Conservation (phyloP, 2,113 vertebrate genomes). For the Columbina picui region DNA sequence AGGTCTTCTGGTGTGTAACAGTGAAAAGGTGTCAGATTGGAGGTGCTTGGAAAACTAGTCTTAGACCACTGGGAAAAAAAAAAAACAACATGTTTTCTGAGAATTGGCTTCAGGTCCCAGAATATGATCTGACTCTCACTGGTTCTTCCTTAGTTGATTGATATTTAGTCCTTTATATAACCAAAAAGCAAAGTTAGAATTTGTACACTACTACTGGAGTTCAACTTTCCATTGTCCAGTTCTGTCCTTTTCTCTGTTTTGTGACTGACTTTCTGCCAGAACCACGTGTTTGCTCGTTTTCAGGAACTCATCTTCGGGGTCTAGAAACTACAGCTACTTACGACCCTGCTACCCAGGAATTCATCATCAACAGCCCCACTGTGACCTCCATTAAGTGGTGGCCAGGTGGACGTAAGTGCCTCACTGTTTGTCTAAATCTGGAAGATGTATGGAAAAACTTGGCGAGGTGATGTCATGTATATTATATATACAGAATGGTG, state of each 20-base stretch:
- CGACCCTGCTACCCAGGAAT: conserved; percentile 92
- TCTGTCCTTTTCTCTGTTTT: neutral
- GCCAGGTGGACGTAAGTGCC: conserved; percentile 94
- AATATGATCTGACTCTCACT: neutral
- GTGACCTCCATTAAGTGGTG: conserved; percentile 99
- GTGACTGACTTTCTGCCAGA: neutral
- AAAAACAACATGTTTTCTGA: neutral
- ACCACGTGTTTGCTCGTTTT: neutral
- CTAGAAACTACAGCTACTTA: conserved; percentile 96
- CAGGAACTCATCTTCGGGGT: conserved; percentile 93
- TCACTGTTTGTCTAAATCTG: neutral
- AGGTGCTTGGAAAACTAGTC: conserved; percentile 53
- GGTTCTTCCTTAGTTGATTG: neutral
- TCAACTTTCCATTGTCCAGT: neutral
- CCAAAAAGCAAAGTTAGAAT: neutral
- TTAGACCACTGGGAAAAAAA: neutral
- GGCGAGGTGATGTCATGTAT: neutral
- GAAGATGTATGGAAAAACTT: neutral
- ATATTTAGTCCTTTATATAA: neutral
- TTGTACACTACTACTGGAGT: conserved; percentile 37
- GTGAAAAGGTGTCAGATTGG: neutral
- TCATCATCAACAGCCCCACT: conserved; percentile 94
- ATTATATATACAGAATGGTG: neutral
- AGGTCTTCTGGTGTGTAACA: neutral
- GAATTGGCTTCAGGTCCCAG: neutral